Evolutionary conservation across 2,113 vertebrate species (phyloP), one percentile per base, ranked within the genome.

Genomic region (Xiphophorus couchianus): DNA sequence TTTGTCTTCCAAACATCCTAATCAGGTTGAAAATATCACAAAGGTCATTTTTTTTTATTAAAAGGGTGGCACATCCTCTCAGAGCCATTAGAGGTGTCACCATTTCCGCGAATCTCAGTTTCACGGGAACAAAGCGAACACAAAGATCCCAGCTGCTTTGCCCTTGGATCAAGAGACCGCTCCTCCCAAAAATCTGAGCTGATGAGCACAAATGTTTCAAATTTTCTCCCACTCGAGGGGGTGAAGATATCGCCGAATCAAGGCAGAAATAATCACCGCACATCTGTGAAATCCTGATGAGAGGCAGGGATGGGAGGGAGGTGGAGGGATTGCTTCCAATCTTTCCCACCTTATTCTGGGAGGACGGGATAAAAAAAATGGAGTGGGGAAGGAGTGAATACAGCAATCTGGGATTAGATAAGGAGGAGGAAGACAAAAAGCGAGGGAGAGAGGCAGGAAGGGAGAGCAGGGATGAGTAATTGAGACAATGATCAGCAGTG

Each of bases 401-500:
- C 63, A 75, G 54, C 27, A 63, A 84, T 81, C 81, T 67, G 73
- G 82, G 74, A 86, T 74, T 74, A 89, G 88, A 92, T 88, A 84
- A 74, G 51, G 82, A 88, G 35, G 61, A 81, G 82, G 82, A 73
- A 11, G 35, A 11, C 10, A 37, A 84, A 82, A 85, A 65, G 66
- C 71, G 61, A 79, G 65, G 82, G 80, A 68, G 33, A 58, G 2
- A 25, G 8, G 30, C 54, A 33, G 63, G 39, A 77, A 73, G 67
- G 64, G 72, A 76, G 77, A 73, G 65, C 71, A 82, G 73, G 74
- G 92, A 81, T 89, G 89, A 91, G 92, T 94, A 95, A 94, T 91
- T 91, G 93, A 93, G 91, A 92, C 85, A 74, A 93, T 94, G 91
- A 94, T 94, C 85, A 90, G 90, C 92, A 87, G 87, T 89, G 93